phyloP scores from a whole-genome alignment of 2,797 vertebrate genomes.

The Xyrichtys novacula region DNA sequence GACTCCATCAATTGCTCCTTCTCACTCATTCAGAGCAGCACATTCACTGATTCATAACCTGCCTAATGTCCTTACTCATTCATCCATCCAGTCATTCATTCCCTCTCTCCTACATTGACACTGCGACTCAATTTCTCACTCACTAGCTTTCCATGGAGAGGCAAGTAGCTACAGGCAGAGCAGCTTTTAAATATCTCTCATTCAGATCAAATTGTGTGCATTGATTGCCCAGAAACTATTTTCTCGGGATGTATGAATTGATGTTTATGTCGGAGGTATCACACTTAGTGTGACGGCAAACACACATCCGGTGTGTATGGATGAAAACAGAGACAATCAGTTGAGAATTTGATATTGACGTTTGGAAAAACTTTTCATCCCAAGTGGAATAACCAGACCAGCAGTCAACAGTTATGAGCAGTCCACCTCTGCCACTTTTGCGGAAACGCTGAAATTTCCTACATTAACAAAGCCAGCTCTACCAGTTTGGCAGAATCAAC shows the following conservation, averaged over 20 bases:
- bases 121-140: conserved; percentile 6
- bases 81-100: conserved; percentile 8
- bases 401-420: too few relatives aligned
- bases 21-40: conserved; percentile 13
- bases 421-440: too few relatives aligned
- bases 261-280: neutral
- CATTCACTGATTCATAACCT: conserved; percentile 45
- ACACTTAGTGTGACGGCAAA: neutral
- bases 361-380: too few relatives aligned
- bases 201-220: conserved; percentile 38
- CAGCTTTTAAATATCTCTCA: conserved; percentile 28
- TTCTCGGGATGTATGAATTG: conserved; percentile 7
- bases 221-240: conserved; percentile 19
- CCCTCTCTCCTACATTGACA: neutral
- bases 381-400: too few relatives aligned
- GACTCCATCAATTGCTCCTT: conserved; percentile 19
- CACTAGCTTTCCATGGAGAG: neutral
- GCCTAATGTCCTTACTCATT: conserved; percentile 21
- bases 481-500: too few relatives aligned
- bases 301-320: too few relatives aligned
- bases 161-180: conserved; percentile 16
- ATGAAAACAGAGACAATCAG: too few relatives aligned
- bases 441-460: too few relatives aligned
- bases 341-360: too few relatives aligned
- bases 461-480: too few relatives aligned